phyloP scores from a whole-genome alignment of 2,113 vertebrate genomes.

The Manacus vitellinus region DNA sequence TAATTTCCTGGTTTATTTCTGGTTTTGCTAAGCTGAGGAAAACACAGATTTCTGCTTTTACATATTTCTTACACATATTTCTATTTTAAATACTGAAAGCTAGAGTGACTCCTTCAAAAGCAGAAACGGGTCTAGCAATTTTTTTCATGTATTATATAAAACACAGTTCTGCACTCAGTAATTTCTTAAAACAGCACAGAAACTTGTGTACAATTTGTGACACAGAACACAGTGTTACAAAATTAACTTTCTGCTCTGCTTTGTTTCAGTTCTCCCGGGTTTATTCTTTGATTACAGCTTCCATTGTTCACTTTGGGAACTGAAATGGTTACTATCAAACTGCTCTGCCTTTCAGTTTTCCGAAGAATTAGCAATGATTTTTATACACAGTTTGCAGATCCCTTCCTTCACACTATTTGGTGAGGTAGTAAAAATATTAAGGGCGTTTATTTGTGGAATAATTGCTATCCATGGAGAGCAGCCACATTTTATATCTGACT shows the following conservation, averaged over 20 bases:
- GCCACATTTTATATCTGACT: background rate
- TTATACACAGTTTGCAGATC: background rate
- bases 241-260: background rate
- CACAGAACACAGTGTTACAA: background rate
- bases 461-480: background rate
- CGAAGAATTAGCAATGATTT: background rate
- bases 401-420: background rate
- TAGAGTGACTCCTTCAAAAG: background rate
- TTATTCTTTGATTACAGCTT: background rate
- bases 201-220: background rate
- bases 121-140: background rate
- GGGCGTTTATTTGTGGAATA: background rate
- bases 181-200: background rate
- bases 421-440: background rate
- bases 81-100: background rate
- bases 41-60: background rate
- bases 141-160: background rate
- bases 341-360: background rate
- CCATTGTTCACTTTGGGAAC: background rate
- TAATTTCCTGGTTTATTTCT: slow-evolving; percentile 54
- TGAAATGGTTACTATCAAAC: background rate
- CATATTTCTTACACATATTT: too few relatives aligned
- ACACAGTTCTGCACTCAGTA: background rate
- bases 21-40: slow-evolving; percentile 12
- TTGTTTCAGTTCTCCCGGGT: background rate